Conservation (phyloP, 2,113 vertebrate genomes). For the Spea bombifrons region DNA sequence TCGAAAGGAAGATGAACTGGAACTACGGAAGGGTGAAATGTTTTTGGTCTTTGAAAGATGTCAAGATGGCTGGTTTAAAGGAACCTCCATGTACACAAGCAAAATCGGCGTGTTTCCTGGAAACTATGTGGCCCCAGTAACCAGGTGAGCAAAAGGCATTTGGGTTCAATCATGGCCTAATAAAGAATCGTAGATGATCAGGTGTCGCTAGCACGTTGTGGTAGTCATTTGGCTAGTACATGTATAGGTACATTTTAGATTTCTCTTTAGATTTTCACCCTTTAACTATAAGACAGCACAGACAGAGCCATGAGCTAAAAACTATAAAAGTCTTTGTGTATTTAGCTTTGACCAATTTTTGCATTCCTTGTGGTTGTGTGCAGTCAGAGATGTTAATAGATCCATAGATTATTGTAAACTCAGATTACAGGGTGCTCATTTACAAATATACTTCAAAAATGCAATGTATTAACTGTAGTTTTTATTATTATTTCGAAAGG, state of each 20-base stretch:
- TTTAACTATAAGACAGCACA: too few species aligned
- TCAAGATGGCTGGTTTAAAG: constrained; percentile 98
- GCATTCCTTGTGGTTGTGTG: too few species aligned
- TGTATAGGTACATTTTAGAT: too few species aligned
- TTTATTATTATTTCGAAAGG: constrained; percentile 60
- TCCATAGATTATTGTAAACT: too few species aligned
- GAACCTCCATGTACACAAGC: constrained; percentile 96
- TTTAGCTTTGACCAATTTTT: too few species aligned
- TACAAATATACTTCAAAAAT: background rate
- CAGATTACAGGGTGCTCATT: background rate
- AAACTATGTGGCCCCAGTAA: constrained; percentile 96
- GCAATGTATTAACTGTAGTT: background rate
- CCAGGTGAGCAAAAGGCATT: constrained; percentile 67
- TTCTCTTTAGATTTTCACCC: too few species aligned
- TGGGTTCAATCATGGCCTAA: background rate
- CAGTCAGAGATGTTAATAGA: too few species aligned
- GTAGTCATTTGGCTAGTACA: too few species aligned
- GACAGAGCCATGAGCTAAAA: too few species aligned
- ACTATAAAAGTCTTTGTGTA: too few species aligned
- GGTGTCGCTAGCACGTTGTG: too few species aligned
- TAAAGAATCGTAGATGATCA: too few species aligned
- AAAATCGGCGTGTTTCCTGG: constrained; percentile 97
- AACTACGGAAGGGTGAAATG: constrained; percentile 95
- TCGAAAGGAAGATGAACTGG: constrained; percentile 94
- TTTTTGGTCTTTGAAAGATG: constrained; percentile 95